These are phyloP conservation scores for Acanthosoma haemorrhoidale DNA, from an alignment of 2,888 invertebrate species.

Conservation along the genomic window DNA sequence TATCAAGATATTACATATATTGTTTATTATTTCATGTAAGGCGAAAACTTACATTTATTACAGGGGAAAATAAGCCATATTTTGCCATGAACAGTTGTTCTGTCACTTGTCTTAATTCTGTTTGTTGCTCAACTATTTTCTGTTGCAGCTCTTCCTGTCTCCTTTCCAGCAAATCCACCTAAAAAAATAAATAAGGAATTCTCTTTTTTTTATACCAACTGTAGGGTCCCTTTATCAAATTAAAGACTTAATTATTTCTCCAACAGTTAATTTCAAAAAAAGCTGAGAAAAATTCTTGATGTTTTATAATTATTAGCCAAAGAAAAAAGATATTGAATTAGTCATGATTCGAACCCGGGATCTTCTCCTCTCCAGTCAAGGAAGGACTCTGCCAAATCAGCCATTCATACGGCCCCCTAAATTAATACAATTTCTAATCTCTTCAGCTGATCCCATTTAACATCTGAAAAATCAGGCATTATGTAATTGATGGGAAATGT, in stretches of 20 bases:
- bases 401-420: no score
- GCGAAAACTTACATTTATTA: slow-evolving; percentile 47
- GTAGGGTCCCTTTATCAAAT: neutral
- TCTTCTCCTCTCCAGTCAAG: no score
- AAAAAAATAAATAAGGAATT: no score
- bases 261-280: neutral
- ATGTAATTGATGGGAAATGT: no score
- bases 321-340: no score
- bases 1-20: no score
- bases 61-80: slow-evolving; percentile 59
- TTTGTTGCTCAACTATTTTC: slow-evolving; percentile 77
- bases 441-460: no score
- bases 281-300: neutral
- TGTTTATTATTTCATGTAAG: no score
- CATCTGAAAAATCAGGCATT: no score
- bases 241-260: neutral
- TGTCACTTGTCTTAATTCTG: slow-evolving; percentile 77
- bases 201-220: neutral
- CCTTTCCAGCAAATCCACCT: slow-evolving; percentile 62
- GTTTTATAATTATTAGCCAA: neutral
- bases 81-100: slow-evolving; percentile 77
- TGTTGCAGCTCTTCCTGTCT: slow-evolving; percentile 83
- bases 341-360: no score
- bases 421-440: no score
- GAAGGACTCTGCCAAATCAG: no score